A percentile compares a stretch with the other conserved stretches of the same genome.
phyloP scores from a whole-genome alignment of 2,113 vertebrate species.

The Tapirus terrestris region DNA sequence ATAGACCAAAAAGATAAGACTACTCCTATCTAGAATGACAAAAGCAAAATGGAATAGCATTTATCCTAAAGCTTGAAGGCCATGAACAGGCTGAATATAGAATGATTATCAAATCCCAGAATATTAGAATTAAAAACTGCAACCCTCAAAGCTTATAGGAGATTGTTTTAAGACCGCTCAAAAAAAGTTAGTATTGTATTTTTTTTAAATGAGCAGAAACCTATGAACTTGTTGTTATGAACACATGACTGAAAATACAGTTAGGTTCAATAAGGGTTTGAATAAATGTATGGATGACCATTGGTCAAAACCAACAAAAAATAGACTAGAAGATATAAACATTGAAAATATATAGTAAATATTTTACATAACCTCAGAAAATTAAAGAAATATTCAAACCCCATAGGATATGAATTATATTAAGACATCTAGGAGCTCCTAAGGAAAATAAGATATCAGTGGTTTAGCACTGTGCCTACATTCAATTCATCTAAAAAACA shows the following conservation, averaged over 20 bases:
- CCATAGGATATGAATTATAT: background rate
- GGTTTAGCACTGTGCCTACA: background rate
- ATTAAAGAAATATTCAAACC: background rate
- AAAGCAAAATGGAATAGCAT: background rate
- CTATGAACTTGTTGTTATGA: background rate
- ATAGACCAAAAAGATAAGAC: background rate
- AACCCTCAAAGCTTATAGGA: background rate
- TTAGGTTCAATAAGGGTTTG: background rate
- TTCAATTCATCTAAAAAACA: background rate
- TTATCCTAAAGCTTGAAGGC: constrained; percentile 13
- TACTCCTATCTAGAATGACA: background rate
- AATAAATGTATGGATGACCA: background rate
- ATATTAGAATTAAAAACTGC: background rate
- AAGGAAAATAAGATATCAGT: background rate
- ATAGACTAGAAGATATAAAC: background rate
- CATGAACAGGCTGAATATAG: background rate
- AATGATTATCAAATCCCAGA: constrained; percentile 16
- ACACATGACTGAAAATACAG: constrained; percentile 17
- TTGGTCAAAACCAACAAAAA: background rate
- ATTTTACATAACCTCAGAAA: constrained; percentile 13
- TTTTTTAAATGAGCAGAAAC: background rate
- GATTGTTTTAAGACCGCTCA: background rate
- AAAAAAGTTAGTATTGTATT: background rate
- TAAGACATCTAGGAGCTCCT: background rate
- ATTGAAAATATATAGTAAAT: background rate